A percentile compares a stretch with the other conserved stretches of the same genome.
Evolutionary conservation across 2,113 vertebrate species (phyloP).

Genomic region (Actenoides lindsayi): DNA sequence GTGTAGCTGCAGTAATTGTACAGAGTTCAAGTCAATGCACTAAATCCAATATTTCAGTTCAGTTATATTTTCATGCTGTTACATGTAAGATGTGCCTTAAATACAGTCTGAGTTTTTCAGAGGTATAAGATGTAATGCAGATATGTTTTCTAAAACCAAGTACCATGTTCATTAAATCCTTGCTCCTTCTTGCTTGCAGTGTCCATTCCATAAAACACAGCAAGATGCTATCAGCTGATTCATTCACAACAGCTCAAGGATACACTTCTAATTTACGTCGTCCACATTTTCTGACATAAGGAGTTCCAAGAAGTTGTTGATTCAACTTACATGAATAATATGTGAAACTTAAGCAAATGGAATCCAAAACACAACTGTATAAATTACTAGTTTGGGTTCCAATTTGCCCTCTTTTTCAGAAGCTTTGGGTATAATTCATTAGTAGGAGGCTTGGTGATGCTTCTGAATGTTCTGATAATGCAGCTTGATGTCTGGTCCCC

Average conservation of each 20-base stretch:
- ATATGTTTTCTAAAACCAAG: background rate
- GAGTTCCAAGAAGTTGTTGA: background rate
- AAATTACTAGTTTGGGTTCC: background rate
- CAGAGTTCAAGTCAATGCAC: background rate
- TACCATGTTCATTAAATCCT: background rate
- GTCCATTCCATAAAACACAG: background rate
- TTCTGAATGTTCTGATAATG: background rate
- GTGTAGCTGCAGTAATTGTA: background rate
- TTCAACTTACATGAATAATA: background rate
- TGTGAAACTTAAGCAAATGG: background rate
- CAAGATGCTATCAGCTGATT: background rate
- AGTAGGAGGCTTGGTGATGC: background rate
- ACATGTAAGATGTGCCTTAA: background rate
- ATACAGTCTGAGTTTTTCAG: background rate
- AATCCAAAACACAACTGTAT: background rate
- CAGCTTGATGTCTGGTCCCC: background rate
- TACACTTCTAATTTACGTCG: background rate
- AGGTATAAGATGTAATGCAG: background rate
- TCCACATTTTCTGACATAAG: background rate
- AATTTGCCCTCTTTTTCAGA: background rate
- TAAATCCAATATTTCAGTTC: background rate
- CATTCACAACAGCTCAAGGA: background rate
- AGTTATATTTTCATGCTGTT: background rate
- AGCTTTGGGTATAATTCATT: background rate
- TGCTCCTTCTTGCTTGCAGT: background rate